Conservation (phyloP, 2,888 invertebrate genomes). For the Hirtodrosophila alboralis region DNA sequence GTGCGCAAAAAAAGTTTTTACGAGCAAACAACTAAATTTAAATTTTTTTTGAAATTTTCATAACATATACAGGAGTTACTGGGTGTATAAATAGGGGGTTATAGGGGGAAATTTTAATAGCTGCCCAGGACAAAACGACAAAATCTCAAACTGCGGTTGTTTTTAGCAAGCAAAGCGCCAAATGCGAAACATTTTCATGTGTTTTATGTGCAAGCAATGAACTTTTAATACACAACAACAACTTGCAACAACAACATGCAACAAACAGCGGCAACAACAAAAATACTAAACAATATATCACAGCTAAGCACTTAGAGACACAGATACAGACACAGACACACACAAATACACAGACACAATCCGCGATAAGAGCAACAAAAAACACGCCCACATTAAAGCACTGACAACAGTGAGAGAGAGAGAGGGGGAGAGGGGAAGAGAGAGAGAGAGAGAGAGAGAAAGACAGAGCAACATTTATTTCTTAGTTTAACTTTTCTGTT, state of each 20-base stretch:
- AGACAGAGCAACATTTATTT: slow-evolving; percentile 9
- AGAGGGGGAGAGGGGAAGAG: too few species aligned
- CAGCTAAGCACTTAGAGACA: slow-evolving; percentile 65
- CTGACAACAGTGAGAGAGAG: too few species aligned
- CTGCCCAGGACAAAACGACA: slow-evolving; percentile 72
- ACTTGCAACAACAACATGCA: slow-evolving; percentile 29
- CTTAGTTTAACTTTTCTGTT: too few species aligned
- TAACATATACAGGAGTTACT: slow-evolving; percentile 42
- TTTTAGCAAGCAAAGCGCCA: slow-evolving; percentile 66
- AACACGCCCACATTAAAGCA: slow-evolving; percentile 45
- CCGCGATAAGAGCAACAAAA: slow-evolving; percentile 34
- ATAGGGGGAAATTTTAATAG: slow-evolving; percentile 64
- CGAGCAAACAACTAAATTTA: slow-evolving; percentile 62
- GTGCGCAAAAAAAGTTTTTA: slow-evolving; percentile 66
- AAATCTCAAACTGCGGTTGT: slow-evolving; percentile 77
- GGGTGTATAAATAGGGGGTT: neutral
- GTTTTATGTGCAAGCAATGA: slow-evolving; percentile 78
- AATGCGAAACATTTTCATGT: slow-evolving; percentile 73
- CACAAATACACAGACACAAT: slow-evolving; percentile 7
- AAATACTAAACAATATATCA: slow-evolving; percentile 67
- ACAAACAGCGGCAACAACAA: slow-evolving; percentile 26
- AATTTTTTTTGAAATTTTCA: slow-evolving; percentile 75
- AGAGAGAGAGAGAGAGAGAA: neutral
- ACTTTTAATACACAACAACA: slow-evolving; percentile 75
- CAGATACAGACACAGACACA: slow-evolving; percentile 33